Base-by-base conservation (phyloP, 2,888 invertebrate genomes). In the Lamproptera curius region DNA sequence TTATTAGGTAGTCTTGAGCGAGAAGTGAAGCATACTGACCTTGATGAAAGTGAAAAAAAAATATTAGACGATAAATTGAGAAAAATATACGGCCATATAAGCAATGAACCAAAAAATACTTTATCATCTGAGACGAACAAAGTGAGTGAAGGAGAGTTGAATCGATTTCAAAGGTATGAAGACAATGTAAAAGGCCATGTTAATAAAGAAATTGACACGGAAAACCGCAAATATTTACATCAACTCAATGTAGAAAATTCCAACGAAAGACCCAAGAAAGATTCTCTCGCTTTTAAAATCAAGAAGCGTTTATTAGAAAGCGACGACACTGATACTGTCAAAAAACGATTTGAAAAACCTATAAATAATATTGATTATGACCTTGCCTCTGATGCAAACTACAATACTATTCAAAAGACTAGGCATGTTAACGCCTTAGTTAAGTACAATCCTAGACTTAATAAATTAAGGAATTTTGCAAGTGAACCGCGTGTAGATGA, bases 61-160 rank as follows among this genome's bases (percentile, higher is more conserved):
- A 54, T 77, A 41, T 66, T 82, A 43, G 73, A 82, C 59, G 68
- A 62, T 1, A 83, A 76, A 63, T 67, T 83, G 13, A 65, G 73
- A 45, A 75, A 75, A 64, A 77, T 84, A 43, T 82, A 82, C 13
- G 75, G 65, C 31, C 49, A 41, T 20, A 50, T 50, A 20, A 50
- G 39, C n/a, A 50, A 50, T 33, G 36, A 44, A 20, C 44, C 49
- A 14, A 39, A 40, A 23, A 35, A 37, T 16, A 11, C 31, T 1
- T 33, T 43, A 40, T 40, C 34, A 13, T 17, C 20, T 9, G 41
- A 23, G 23, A 17, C 43, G 20, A 39, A 6, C 11, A 39, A 28
- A 17, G n/a, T 35, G 2, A 39, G 40, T 1, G 23, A 44, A 16
- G 40, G 5, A 15, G 42, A 40, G 17, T 37, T 13, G 37, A 34